Evolutionary conservation across 2,113 vertebrate species (phyloP), one percentile per base, ranked within the genome.

Genomic region (Syngnathus typhle): DNA sequence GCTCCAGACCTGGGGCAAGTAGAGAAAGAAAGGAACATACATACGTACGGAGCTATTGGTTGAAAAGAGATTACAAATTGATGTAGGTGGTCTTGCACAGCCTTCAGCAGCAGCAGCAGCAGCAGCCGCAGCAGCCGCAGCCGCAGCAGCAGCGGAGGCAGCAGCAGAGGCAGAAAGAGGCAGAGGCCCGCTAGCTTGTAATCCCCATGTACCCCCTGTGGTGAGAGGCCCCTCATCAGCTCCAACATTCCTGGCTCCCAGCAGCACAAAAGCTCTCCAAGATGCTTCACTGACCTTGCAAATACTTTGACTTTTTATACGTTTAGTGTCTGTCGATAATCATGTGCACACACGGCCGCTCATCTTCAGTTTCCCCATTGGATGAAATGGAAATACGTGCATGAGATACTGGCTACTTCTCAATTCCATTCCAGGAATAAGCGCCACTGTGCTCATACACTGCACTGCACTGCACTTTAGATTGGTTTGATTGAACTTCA

Each of bases 141-240:
- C 41, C 1, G 27, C 27, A 27, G 27, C 72, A 21, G 68, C 15
- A 72, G 41, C 18, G 60, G 60, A 56, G 76, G 65, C 89, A 92
- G 92, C 91, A 92, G 92, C 91, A 93, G 93, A 93, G 95, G 95
- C 96, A 98, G 95, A 95, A 97, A 99, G 95, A 99, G 96, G 96
- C 96, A 98, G 95, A 98, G 96, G 95, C 94, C 94, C 92, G 94
- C 94, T 94, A 95, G 86, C 95, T 96, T 96, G 95, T 98, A 99
- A 98, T 99, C 95, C 95, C 90, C 84, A 89, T 84, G 92, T 83
- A 92, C 92, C 93, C 93, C 95, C 95, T 76, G 92, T 91, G 88
- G 93, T 90, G 92, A 92, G 41, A 32, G 75, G 90, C 89, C 91
- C 92, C 92, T 92, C 92, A 91, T 83, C 83, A 85, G 76, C 89